Evolutionary conservation across 2,113 vertebrate genomes (phyloP).

Genomic region (Pipra filicauda): DNA sequence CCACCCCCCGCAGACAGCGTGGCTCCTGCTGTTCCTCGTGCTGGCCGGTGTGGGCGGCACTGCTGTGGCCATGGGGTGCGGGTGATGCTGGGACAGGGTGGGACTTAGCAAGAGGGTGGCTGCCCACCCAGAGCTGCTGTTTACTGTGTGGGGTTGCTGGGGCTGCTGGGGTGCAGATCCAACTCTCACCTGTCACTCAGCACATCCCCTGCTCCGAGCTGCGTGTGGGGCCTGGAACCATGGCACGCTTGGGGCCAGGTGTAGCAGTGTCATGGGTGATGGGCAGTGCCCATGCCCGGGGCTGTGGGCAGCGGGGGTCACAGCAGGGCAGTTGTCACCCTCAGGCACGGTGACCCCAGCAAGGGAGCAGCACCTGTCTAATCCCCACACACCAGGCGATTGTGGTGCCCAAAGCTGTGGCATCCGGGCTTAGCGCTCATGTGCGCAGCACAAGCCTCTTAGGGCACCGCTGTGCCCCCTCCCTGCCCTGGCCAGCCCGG

Average conservation of each 20-base stretch:
- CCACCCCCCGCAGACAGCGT: not conserved
- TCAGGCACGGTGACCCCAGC: not conserved
- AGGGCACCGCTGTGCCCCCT: not conserved
- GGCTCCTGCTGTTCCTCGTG: not conserved
- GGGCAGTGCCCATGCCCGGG: not conserved
- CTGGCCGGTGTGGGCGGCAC: fast-evolving
- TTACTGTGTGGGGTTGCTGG: fast-evolving
- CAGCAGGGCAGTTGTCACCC: fast-evolving
- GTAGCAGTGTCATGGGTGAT: fast-evolving
- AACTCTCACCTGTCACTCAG: fast-evolving
- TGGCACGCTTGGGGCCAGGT: too few relatives aligned
- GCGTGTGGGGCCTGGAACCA: fast-evolving
- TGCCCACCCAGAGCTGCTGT: fast-evolving
- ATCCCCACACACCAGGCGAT: conserved; percentile 5
- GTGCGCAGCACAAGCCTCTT: conserved; percentile 45
- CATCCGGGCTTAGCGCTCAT: conserved; percentile 43
- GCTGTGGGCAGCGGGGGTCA: fast-evolving
- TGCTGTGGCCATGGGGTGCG: fast-evolving
- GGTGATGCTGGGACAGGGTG: not conserved
- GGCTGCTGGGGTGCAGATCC: not conserved
- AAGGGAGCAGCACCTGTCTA: not conserved
- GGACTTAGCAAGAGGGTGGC: not conserved
- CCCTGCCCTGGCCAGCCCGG: fast-evolving
- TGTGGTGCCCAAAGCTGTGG: conserved; percentile 29
- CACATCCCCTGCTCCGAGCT: fast-evolving